A percentile compares a stretch with the other conserved stretches of the same genome.
These are phyloP conservation scores for Dermochelys coriacea DNA, from an alignment of 2,797 vertebrate species.

Conservation along the genomic window DNA sequence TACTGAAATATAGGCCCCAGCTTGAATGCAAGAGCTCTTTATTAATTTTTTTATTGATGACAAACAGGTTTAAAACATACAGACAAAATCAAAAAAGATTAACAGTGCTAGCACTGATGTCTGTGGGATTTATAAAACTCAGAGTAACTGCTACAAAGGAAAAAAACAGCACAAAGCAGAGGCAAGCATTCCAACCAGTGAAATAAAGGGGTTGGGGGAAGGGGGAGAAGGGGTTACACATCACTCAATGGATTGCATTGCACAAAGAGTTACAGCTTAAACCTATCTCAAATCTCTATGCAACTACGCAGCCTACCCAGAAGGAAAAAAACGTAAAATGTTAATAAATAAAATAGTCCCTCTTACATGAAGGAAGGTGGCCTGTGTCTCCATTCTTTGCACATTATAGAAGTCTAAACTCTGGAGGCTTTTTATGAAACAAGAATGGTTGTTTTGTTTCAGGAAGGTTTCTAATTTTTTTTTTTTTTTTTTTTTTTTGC, in stretches of 20 bases:
- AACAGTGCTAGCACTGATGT: conserved; percentile 82
- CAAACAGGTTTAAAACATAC: conserved; percentile 88
- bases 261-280: conserved; percentile 75
- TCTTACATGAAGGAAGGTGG: conserved; percentile 87
- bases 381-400: conserved; percentile 70
- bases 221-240: conserved; percentile 55
- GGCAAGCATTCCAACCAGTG: conserved; percentile 79
- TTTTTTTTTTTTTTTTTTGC: not conserved
- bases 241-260: conserved; percentile 74
- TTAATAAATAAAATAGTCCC: conserved; percentile 79
- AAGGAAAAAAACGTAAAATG: conserved; percentile 73
- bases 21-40: conserved; percentile 84
- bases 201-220: conserved; percentile 44
- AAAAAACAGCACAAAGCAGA: conserved; percentile 80
- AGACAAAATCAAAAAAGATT: conserved; percentile 74
- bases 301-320: conserved; percentile 74
- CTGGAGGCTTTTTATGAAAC: conserved; percentile 64
- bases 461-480: not conserved
- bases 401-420: conserved; percentile 59
- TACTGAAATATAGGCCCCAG: conserved; percentile 21
- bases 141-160: conserved; percentile 75
- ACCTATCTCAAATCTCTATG: conserved; percentile 76
- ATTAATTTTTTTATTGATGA: conserved; percentile 83
- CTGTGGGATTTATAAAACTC: conserved; percentile 74
- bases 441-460: conserved; percentile 46